Base-by-base conservation (phyloP, 2,797 vertebrate species). In the Pseudotriccus pelzelni region DNA sequence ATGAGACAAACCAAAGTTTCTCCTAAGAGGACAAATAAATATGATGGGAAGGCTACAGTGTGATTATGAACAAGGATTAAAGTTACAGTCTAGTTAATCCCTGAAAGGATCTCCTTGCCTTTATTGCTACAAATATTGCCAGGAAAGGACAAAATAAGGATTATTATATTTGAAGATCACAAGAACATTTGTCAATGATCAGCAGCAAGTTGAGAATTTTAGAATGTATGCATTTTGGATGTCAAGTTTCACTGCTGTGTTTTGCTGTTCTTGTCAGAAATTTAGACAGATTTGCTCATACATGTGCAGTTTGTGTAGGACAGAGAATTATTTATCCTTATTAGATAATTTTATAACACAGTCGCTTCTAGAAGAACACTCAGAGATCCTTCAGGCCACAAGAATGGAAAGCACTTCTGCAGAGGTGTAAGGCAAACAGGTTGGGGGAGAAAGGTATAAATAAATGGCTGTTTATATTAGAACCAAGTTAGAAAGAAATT, bases 41-140 rank as follows among this genome's bases (percentile, higher is more conserved):
- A 11, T 2, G 1, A 49, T 24, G 23, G 25, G 39, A 88, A 67
- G 10, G 39, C 25, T 52, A 34, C 0, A 0, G 10, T 2, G 1
- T 59, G n/a, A 49, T 32, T 32, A 50, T 0, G 0, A 85, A 20
- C 50, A 74, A 56, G 76, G 30, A n/a, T 28, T 50, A 28, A 43
- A 53, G 39, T 70, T 41, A 56, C 17, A 41, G 52, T 28, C 30
- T 50, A 74, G 11, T n/a, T 77, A 70, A 55, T 34, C 21, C 14
- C 39, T 41, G 44, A 77, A 89, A 55, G 14, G 8, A 46, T 53
- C 17, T 50, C 24, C 36, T 62, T 58, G 34, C 25, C 20, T 84
- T 47, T 52, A n/a, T 4, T 78, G 59, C 9, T 80, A 62, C 16
- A 83, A 72, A 69, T n/a, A 30, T 36, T 73, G 7, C 21, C 34